Conservation (phyloP, 2,113 vertebrate genomes). For the Coreoperca whiteheadi region DNA sequence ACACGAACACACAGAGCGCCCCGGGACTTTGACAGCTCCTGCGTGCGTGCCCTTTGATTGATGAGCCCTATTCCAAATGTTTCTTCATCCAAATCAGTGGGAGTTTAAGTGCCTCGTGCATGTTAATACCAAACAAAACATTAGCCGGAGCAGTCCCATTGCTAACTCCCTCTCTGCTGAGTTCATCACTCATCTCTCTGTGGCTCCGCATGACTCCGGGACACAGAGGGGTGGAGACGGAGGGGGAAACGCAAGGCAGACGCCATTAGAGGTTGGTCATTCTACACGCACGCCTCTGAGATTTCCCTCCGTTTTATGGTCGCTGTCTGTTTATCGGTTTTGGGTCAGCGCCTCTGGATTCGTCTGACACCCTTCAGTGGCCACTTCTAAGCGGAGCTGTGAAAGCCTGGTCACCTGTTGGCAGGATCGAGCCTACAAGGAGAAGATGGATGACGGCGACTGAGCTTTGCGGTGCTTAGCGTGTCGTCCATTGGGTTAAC, state of each 20-base stretch:
- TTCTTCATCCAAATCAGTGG: conserved; percentile 84
- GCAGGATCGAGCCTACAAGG: background rate
- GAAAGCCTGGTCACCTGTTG: background rate
- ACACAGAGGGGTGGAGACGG: conserved; percentile 40
- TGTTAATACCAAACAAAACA: conserved; percentile 86
- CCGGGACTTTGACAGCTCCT: conserved; percentile 80
- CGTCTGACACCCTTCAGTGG: background rate
- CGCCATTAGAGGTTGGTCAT: conserved; percentile 38
- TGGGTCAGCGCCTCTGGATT: background rate
- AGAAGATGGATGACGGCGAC: background rate
- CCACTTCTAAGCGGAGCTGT: background rate
- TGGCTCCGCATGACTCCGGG: conserved; percentile 69
- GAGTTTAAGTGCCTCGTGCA: conserved; percentile 82
- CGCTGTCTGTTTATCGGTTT: conserved; percentile 19
- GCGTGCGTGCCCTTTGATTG: conserved; percentile 81
- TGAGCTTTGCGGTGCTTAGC: background rate
- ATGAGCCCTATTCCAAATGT: conserved; percentile 83
- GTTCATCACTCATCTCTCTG: conserved; percentile 82
- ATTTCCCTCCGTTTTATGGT: conserved; percentile 17
- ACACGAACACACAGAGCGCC: conserved; percentile 42
- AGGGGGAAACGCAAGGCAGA: conserved; percentile 14
- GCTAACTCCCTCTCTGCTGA: conserved; percentile 71
- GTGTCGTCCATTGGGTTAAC: background rate
- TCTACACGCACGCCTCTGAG: conserved; percentile 42
- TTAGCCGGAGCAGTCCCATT: conserved; percentile 70